Percentiles rank a stretch among this genome's conserved stretches.
Evolutionary conservation across 2,797 vertebrate species (phyloP).

Genomic region (Clarias platycephalus): DNA sequence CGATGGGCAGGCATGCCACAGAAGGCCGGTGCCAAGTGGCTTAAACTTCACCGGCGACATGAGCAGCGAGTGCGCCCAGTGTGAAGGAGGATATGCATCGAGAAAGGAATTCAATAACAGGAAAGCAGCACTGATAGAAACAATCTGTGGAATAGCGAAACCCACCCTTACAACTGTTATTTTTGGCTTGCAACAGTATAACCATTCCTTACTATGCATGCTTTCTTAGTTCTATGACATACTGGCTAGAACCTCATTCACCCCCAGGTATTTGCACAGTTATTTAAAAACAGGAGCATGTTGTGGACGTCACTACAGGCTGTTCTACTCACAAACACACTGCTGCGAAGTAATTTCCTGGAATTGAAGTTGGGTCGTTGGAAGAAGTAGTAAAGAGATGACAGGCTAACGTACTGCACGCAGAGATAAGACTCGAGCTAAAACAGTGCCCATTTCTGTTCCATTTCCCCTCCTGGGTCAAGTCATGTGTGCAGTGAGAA

Average conservation of each 20-base stretch:
- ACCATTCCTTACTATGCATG: conserved; percentile 52
- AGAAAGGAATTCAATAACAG: conserved; percentile 83
- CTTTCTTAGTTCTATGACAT: conserved; percentile 33
- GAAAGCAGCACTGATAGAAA: conserved; percentile 80
- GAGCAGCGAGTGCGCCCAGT: conserved; percentile 64
- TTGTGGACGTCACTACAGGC: conserved; percentile 32
- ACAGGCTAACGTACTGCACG: conserved; percentile 31
- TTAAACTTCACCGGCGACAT: conserved; percentile 46
- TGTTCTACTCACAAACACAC: conserved; percentile 31
- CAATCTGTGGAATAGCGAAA: conserved; percentile 76
- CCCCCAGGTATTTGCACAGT: conserved; percentile 27
- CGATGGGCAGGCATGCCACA: conserved; percentile 17
- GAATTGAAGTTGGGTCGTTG: conserved; percentile 13
- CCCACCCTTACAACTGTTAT: conserved; percentile 75
- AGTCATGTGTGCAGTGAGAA: conserved; percentile 41
- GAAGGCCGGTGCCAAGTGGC: conserved; percentile 21
- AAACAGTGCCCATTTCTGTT: conserved; percentile 39
- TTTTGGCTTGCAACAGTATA: conserved; percentile 67
- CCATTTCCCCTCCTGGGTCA: conserved; percentile 45
- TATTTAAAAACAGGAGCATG: background rate
- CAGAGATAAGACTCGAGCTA: conserved; percentile 42
- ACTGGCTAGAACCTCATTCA: conserved; percentile 9
- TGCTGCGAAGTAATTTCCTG: conserved; percentile 45
- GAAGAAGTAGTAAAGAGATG: conserved; percentile 38
- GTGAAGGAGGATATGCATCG: conserved; percentile 73